Base-by-base conservation (phyloP, 2,888 invertebrate genomes). In the Polydrusus tereticollis region DNA sequence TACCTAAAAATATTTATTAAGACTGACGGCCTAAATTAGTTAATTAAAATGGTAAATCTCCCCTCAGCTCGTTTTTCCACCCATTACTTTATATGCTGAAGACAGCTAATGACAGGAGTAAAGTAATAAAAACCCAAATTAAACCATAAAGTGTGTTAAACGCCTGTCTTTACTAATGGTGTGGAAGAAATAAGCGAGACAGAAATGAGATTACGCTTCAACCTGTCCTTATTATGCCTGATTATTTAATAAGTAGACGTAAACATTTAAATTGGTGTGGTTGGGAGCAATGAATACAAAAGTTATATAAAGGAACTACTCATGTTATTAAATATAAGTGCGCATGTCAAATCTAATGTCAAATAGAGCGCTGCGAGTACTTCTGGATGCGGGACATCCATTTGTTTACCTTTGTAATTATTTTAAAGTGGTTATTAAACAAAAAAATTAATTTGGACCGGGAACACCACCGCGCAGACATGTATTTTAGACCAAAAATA, bases 131-230 rank as follows among this genome's bases (percentile, higher is more conserved):
- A 47, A 23, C 45, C 6, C 16, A 47, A 47, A 47, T 47, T 47
- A 47, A 47, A 47, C 47, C 47, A 47, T 47, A 47, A 47, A 47
- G 5, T 23, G 47, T n/a, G 47, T 47, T 47, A 23, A 47, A 47
- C 47, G 20, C 23, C 23, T 47, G 47, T 23, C 23, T 47, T 47
- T n/a, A 20, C 21, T 47, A 16, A 23, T n/a, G 10, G 6, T n/a
- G 21, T 20, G 5, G 20, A 47, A 23, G 21, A 47, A 23, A n/a
- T 47, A 47, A 21, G 41, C 14, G 41, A 41, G 41, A 41, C 14
- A 16, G 14, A 7, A 41, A 16, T 2, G 41, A 36, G 36, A 12
- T 36, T 36, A 36, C 36, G 36, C n/a, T 36, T 2, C 12, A 36
- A 36, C n/a, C 36, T 12, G 12, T n/a, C 36, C n/a, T n/a, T n/a